Percentiles rank a stretch among this genome's conserved stretches.
These are phyloP conservation scores for Tyrophagus putrescentiae DNA, from an alignment of 1,140 invertebrate genomes.

Conservation along the genomic window DNA sequence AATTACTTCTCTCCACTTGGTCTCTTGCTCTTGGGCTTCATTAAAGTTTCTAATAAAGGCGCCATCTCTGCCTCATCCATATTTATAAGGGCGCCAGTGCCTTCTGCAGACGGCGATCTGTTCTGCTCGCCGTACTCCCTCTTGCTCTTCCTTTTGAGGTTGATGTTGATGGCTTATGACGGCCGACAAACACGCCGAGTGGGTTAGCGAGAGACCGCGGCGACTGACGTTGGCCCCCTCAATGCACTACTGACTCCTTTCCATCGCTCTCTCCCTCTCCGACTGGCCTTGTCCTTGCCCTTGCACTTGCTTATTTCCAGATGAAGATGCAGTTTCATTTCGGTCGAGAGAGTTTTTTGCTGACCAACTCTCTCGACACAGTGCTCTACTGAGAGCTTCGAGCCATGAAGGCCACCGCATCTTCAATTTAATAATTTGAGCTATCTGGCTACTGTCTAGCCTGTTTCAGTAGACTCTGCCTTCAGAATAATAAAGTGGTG, in stretches of 20 bases:
- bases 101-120: no score
- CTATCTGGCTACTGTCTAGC: no score
- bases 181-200: not conserved
- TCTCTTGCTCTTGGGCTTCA: constrained; percentile 7
- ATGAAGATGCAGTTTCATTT: no score
- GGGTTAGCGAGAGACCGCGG: not conserved
- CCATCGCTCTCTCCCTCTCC: no score
- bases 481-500: no score
- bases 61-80: constrained; percentile 2
- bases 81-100: constrained; percentile 6
- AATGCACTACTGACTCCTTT: not conserved
- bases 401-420: no score
- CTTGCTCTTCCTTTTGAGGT: not conserved
- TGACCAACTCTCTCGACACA: no score
- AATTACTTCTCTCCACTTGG: constrained; percentile 1
- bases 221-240: not conserved
- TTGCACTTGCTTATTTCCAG: no score
- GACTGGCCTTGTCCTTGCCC: no score
- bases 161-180: constrained; percentile 9
- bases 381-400: no score
- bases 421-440: not conserved
- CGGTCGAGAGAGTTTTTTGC: no score
- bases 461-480: no score
- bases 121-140: constrained; percentile 10
- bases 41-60: constrained; percentile 13